Percentiles rank a stretch among this genome's conserved stretches.
Conservation (phyloP, 2,797 vertebrate genomes). For the Thripadectes ignobilis region DNA sequence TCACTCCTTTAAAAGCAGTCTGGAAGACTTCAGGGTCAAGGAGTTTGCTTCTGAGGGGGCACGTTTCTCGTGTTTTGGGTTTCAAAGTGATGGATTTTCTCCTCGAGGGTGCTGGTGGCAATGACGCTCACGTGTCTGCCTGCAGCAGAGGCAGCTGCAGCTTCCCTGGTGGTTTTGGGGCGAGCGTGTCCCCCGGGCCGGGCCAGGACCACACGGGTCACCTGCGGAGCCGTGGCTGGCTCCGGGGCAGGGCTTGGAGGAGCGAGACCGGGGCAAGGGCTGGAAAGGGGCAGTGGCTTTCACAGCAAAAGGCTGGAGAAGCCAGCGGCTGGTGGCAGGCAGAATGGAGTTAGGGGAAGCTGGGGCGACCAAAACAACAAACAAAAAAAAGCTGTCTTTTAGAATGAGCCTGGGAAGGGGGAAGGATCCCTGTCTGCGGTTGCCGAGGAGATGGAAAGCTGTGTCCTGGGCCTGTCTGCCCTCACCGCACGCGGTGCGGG, state of each 20-base stretch:
- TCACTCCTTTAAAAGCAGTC: background rate
- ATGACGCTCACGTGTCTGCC: background rate
- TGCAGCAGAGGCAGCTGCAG: background rate
- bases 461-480: conserved; percentile 58
- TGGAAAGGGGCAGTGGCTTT: background rate
- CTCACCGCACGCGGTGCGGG: background rate
- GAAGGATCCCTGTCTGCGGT: conserved; percentile 40
- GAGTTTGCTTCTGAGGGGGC: background rate
- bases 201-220: background rate
- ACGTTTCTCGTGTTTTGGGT: background rate
- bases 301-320: background rate
- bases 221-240: background rate
- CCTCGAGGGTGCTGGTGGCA: background rate
- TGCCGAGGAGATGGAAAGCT: conserved; percentile 70
- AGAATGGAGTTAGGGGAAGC: background rate
- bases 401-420: conserved; percentile 3
- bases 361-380: background rate
- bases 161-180: background rate
- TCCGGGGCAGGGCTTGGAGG: background rate
- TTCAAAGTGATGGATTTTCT: background rate
- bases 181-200: background rate
- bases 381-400: conserved; percentile 45
- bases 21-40: background rate
- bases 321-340: background rate
- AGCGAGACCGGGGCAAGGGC: background rate